phyloP scores from a whole-genome alignment of 1,140 invertebrate species.

The Drosophila sechellia region DNA sequence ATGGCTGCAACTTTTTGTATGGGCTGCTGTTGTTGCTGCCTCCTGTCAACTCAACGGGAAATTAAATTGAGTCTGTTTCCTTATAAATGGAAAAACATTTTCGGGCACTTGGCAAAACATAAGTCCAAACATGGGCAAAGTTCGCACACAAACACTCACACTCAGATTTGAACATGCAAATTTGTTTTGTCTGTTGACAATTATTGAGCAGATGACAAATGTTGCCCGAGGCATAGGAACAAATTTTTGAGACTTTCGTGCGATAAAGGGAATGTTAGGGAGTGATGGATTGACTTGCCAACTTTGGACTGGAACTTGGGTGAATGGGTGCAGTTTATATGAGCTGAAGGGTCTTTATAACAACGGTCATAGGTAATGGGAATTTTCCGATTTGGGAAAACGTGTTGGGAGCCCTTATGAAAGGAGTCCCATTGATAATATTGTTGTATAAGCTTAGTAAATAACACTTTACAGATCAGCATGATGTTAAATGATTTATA shows the following conservation, averaged over 20 bases:
- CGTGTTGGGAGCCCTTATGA: not conserved
- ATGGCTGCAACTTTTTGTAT: conserved; percentile 35
- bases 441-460: not conserved
- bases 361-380: not conserved
- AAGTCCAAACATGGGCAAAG: conserved; percentile 32
- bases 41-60: conserved; percentile 69
- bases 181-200: conserved; percentile 58
- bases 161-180: conserved; percentile 19
- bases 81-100: conserved; percentile 78
- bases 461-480: not conserved
- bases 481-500: not conserved
- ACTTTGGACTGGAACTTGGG: conserved; percentile 3
- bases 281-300: conserved; percentile 33
- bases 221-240: conserved; percentile 9
- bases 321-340: conserved; percentile 13
- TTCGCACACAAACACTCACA: conserved; percentile 16
- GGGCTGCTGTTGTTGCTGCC: not conserved
- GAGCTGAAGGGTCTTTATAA: conserved; percentile 2
- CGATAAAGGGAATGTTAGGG: not conserved
- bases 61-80: conserved; percentile 77
- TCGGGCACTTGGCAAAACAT: conserved; percentile 63
- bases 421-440: not conserved
- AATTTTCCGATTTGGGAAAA: not conserved
- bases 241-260: conserved; percentile 28
- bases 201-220: conserved; percentile 80